phyloP scores from a whole-genome alignment of 2,113 vertebrate genomes.

The Antigone vipio region DNA sequence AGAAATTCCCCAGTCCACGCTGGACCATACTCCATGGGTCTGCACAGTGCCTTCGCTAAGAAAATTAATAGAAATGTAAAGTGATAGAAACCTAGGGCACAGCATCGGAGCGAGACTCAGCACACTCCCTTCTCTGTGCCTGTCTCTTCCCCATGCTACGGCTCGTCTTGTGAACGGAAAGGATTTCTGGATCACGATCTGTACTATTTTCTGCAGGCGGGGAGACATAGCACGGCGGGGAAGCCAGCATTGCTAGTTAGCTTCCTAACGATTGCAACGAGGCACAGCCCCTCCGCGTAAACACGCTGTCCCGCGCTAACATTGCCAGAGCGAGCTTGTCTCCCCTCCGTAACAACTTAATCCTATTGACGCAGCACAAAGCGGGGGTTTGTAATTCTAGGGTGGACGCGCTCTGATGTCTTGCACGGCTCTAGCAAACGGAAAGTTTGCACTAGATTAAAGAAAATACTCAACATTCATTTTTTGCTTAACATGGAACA shows the following conservation, averaged over 20 bases:
- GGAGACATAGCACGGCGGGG: neutral
- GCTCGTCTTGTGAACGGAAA: neutral
- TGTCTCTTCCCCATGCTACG: neutral
- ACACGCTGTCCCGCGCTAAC: neutral
- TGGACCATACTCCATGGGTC: accelerated
- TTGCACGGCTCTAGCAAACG: neutral
- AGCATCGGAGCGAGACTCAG: neutral
- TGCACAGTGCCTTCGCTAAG: neutral
- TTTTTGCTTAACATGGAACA: slow-evolving; percentile 4
- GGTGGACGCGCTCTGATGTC: neutral
- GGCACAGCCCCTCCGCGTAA: neutral
- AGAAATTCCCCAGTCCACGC: neutral
- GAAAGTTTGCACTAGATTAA: neutral
- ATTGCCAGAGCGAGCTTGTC: neutral
- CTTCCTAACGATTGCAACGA: neutral
- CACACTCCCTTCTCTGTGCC: neutral
- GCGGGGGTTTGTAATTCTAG: neutral
- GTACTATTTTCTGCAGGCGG: neutral
- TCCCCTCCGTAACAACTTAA: neutral
- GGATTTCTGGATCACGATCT: neutral
- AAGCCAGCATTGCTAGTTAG: neutral
- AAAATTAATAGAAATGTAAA: neutral
- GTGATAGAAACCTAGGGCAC: neutral
- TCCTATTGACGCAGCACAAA: slow-evolving; percentile 30
- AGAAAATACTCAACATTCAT: neutral